Evolutionary conservation across 1,140 invertebrate species (phyloP), one percentile per base, ranked within the genome.

Genomic region (Aplysia californica): DNA sequence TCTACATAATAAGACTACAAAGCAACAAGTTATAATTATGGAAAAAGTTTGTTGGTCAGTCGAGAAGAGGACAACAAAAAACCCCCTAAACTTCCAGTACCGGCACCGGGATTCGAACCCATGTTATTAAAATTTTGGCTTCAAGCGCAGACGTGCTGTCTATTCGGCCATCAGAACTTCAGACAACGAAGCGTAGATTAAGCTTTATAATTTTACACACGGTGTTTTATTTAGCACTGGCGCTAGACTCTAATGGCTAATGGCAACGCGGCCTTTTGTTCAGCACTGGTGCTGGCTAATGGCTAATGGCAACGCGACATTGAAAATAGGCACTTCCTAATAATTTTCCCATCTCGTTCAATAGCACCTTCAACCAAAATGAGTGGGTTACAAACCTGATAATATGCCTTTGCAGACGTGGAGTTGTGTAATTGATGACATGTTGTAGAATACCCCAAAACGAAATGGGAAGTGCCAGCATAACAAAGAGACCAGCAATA

Each of bases 371-470:
- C 10, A n/a, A 50, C n/a, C 44, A 10, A 50, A 50, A 50, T 10
- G 44, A 15, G 10, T 50, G 44, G 44, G 44, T 50, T 31, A 55
- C 4, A 61, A 31, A 96, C 95, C 95, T 94, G 75, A 89, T 97
- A 74, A 98, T 97, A 89, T 97, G 95, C 91, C 97, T 96, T 83
- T 99, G 97, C 77, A 98, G 90, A 85, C 93, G 94, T 31, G 97
- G 97, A 87, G 97, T 95, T 0, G 95, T 97, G 84, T 97, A 98
- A 90, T 98, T 94, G 72, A 97, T 94, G 84, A 98, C 92, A 91
- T 98, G 97, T 89, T 97, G 95, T 38, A 95, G 93, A 81, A 99
- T 98, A 89, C 97, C 95, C 93, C 96, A 98, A 82, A 98, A 93
- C 44, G 96, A 96, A 55, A 99, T 95, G 2, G 97, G 97, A 31